Conservation (phyloP, 2,113 vertebrate species). For the Crotalus horridus region DNA sequence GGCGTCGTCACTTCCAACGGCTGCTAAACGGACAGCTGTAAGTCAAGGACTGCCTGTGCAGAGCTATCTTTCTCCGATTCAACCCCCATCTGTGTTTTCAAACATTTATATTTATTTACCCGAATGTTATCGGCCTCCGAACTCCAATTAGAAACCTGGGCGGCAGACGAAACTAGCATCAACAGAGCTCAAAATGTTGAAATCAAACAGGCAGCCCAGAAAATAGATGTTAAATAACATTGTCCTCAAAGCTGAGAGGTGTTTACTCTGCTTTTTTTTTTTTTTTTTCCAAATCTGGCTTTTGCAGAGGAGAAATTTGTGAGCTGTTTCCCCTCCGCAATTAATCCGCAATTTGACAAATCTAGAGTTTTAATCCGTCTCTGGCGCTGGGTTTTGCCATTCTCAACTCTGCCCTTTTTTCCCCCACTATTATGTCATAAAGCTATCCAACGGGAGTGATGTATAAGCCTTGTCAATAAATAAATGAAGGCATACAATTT, state of each 20-base stretch:
- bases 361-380: background rate
- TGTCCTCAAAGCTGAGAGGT: background rate
- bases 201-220: background rate
- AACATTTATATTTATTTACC: too few species aligned
- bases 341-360: background rate
- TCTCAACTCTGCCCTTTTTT: background rate
- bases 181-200: background rate
- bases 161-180: too few species aligned
- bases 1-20: too few species aligned
- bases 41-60: too few species aligned
- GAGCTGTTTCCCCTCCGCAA: background rate
- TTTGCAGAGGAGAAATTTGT: background rate
- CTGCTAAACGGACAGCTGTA: too few species aligned
- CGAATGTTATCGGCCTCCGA: too few species aligned
- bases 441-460: background rate
- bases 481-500: background rate
- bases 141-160: too few species aligned
- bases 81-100: too few species aligned
- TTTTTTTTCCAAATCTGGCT: background rate
- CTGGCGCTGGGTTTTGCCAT: background rate
- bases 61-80: too few species aligned
- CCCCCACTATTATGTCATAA: background rate
- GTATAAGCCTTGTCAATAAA: background rate
- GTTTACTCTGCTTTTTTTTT: background rate
- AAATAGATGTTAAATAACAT: background rate